Percentiles rank a stretch among this genome's conserved stretches.
Evolutionary conservation across 2,888 invertebrate species (phyloP).

Genomic region (Trissolcus japonicus): DNA sequence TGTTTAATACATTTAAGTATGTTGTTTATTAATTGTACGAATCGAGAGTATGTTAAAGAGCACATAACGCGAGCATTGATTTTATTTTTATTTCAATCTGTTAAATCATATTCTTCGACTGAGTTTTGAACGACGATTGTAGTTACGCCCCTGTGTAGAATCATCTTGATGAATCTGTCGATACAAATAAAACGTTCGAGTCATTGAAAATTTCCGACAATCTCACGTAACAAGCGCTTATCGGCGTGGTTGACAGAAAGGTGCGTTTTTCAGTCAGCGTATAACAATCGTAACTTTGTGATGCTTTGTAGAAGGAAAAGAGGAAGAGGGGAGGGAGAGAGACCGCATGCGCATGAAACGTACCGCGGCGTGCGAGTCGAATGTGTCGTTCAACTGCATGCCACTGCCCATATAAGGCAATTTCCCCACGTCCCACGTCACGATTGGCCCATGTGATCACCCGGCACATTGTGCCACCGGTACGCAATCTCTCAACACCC

Average conservation of each 20-base stretch:
- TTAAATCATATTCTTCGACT: no score
- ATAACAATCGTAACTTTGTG: conserved; percentile 30
- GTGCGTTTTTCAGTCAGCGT: conserved; percentile 19
- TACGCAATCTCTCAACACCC: conserved; percentile 18
- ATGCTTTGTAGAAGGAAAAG: not conserved
- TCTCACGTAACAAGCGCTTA: conserved; percentile 26
- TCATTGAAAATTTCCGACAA: conserved; percentile 24
- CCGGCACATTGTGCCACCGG: conserved; percentile 62
- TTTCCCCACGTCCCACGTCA: conserved; percentile 75
- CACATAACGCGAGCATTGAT: no score
- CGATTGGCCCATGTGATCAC: conserved; percentile 72
- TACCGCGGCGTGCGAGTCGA: conserved; percentile 51
- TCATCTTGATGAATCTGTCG: conserved; percentile 5
- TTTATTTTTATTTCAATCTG: no score
- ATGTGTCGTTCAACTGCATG: conserved; percentile 56
- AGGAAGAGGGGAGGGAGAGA: conserved; percentile 13
- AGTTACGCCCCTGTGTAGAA: conserved; percentile 17
- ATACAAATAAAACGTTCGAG: conserved; percentile 20
- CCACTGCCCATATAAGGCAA: conserved; percentile 77
- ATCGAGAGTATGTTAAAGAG: no score
- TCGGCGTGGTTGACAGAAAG: conserved; percentile 16
- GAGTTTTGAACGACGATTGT: no score
- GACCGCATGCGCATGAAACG: conserved; percentile 54
- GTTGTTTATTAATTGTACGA: no score
- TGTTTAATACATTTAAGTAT: no score